phyloP scores from a whole-genome alignment of 2,113 vertebrate genomes.

The Gnathonemus echidnorhynchus region DNA sequence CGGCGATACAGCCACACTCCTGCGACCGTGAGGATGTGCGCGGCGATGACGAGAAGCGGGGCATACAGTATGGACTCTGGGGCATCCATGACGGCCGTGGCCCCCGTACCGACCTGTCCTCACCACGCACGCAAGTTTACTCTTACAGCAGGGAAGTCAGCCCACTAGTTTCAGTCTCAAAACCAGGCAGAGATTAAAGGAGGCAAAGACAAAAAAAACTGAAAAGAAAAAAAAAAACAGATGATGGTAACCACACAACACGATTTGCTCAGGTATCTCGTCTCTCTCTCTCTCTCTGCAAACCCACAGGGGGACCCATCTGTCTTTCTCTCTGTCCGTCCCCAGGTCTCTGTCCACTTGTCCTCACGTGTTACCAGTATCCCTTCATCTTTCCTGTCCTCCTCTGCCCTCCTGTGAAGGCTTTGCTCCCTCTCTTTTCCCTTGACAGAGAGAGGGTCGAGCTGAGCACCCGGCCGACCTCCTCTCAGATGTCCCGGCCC shows the following conservation, averaged over 20 bases:
- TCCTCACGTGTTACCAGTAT: background rate
- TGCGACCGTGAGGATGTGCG: conserved; percentile 55
- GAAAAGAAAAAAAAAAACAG: background rate
- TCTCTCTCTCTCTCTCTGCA: conserved; percentile 17
- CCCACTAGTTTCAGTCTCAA: background rate
- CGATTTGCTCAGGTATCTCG: background rate
- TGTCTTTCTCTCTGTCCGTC: background rate
- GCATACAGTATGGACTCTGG: conserved; percentile 46
- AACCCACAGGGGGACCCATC: background rate
- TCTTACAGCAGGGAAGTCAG: background rate
- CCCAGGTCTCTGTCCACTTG: conserved; percentile 26
- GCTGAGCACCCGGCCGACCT: background rate
- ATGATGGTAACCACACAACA: background rate
- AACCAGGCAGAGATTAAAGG: background rate
- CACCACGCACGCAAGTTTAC: background rate
- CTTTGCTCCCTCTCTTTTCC: background rate
- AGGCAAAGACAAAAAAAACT: background rate
- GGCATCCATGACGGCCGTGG: conserved; percentile 42
- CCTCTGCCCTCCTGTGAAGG: background rate
- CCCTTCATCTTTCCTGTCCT: conserved; percentile 9
- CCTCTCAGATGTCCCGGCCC: background rate
- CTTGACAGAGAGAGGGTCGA: background rate
- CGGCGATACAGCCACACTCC: conserved; percentile 57
- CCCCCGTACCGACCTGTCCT: background rate
- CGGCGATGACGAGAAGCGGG: conserved; percentile 50